Base-by-base conservation (phyloP, 2,888 invertebrate species). In the Pseudococcus longispinus region DNA sequence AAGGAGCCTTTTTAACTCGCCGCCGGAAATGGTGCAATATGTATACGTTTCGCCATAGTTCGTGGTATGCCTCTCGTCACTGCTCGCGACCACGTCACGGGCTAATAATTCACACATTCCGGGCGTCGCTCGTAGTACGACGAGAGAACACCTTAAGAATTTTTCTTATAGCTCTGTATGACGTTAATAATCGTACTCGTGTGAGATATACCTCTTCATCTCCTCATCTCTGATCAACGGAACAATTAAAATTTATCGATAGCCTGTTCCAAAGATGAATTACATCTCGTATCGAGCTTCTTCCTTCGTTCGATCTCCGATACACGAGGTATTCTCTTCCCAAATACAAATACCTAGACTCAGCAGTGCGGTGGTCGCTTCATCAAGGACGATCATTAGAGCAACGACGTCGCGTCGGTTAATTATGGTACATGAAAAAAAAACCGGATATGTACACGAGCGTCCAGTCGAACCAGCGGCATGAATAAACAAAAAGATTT, bases 91-190 rank as follows among this genome's bases (percentile, higher is more conserved):
- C 65, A 26, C 65, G 65, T 65, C 65, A 65, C 65, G 65, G 65
- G 65, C 65, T 65, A 65, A 65, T 65, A 65, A 65, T 65, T 26
- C 65, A 65, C 65, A 26, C 65, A 65, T 65, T 65, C 65, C 65
- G 23, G 65, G 65, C 26, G 65, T 65, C 26, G 26, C 1, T 26
- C 51, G 51, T 46, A 6, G 55, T 46, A 46, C 44, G n/a, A 46
- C 51, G 44, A 46, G 44, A 46, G 44, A 11, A 46, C 44, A 46
- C 44, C 44, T 46, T 46, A 46, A 46, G 8, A 15, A 46, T 37
- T 37, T 37, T 37, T 37, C 37, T 37, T 0, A 37, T 9, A 11
- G 15, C 13, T 46, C 44, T 1, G 44, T 46, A 15, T 46, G 44
- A 46, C 44, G 44, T 46, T 46, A 46, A 46, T 46, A 46, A 46